Percentiles rank a stretch among this genome's conserved stretches.
Conservation (phyloP, 2,797 vertebrate genomes). For the Moxostoma hubbsi region DNA sequence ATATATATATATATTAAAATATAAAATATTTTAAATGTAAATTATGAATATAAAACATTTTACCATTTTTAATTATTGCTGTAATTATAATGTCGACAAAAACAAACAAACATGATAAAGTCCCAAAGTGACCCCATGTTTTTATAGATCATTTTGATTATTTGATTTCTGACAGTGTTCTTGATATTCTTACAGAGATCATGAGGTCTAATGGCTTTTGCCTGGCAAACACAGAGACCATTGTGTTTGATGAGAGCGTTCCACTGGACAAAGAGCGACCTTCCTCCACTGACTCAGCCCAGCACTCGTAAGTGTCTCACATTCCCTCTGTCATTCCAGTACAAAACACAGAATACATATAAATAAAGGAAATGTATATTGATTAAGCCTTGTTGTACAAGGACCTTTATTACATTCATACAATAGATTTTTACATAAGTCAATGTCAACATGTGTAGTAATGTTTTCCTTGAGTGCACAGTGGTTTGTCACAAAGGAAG, state of each 20-base stretch:
- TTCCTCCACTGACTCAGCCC: conserved; percentile 84
- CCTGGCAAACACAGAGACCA: conserved; percentile 96
- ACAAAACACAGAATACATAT: background rate
- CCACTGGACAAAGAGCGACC: conserved; percentile 89
- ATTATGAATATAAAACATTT: no score
- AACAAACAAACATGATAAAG: no score
- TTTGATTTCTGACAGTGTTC: conserved; percentile 10
- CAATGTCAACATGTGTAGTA: background rate
- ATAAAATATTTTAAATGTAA: no score
- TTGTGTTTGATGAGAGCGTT: conserved; percentile 90
- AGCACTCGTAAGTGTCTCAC: conserved; percentile 82
- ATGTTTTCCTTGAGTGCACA: conserved; percentile 57
- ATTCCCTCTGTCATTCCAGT: background rate
- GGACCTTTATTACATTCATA: background rate
- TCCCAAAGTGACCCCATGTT: background rate
- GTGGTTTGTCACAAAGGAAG: conserved; percentile 67
- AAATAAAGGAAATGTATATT: conserved; percentile 10
- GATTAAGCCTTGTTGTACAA: background rate
- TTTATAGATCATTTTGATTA: background rate
- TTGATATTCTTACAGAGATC: conserved; percentile 83
- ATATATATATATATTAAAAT: no score
- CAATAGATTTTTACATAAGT: background rate
- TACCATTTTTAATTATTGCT: no score
- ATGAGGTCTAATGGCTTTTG: conserved; percentile 98
- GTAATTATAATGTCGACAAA: no score